Base-by-base conservation (phyloP, 2,888 invertebrate species). In the Coelinius sp. region DNA sequence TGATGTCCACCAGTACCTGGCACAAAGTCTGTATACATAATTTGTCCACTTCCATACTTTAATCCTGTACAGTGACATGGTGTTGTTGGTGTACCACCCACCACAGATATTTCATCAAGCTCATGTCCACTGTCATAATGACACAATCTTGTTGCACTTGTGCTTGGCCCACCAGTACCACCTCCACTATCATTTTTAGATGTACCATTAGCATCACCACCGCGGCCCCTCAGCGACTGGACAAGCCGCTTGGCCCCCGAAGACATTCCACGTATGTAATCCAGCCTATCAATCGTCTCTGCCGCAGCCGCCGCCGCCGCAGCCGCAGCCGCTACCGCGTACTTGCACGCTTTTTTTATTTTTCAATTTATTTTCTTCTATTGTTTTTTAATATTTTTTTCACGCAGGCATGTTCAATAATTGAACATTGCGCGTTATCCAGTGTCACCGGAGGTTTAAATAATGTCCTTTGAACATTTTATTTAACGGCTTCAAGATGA, bases 51-150 rank as follows among this genome's bases (percentile, higher is more conserved):
- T 70, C 88, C 89, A 81, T 89, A 89, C 78, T 88, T 89, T 75
- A 81, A 73, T 70, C 73, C 78, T 41, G 83, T 81, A 78, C 88
- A 89, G 78, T 85, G 88, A 69, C 86, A 88, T 66, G 88, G 89
- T 35, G 87, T 86, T 25, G 83, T 88, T 80, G 82, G 89, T 79
- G 85, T 89, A 35, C 79, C 59, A 75, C 81, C 86, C 71, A 90
- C 89, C 72, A 91, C 90, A 46, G 90, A 89, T 73, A 90, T 90
- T 81, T 90, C 89, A 78, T 90, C 89, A 74, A 89, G 85, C 75
- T 89, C 89, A 79, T 88, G 88, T 62, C 86, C 87, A 79, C 87
- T 87, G 75, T 88, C 87, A 79, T 86, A 87, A 72, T 86, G 85
- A 74, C 83, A 87, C 71, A 87, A 81, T 67, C 86, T 81, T 24